Percentiles rank a stretch among this genome's conserved stretches.
Evolutionary conservation across 2,113 vertebrate species (phyloP).

Genomic region (Spea bombifrons): DNA sequence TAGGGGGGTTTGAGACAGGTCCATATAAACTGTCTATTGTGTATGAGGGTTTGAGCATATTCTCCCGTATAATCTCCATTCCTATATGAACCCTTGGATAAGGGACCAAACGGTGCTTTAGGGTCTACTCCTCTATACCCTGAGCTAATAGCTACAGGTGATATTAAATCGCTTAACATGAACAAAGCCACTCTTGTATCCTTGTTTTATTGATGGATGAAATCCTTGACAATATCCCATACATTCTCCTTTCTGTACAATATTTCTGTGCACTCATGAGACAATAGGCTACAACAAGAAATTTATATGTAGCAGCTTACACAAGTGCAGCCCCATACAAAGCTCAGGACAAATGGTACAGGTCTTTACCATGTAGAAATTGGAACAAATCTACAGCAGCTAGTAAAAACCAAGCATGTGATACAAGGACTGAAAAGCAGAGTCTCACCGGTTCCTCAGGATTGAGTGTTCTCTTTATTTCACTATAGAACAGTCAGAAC

Average conservation of each 20-base stretch:
- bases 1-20: too few species aligned
- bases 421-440: conserved; percentile 73
- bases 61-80: too few species aligned
- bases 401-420: conserved; percentile 87
- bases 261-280: conserved; percentile 86
- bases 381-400: conserved; percentile 81
- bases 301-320: conserved; percentile 81
- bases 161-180: too few species aligned
- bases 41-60: too few species aligned
- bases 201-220: conserved; percentile 64
- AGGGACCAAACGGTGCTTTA: too few species aligned
- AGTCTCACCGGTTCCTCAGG: conserved; percentile 62
- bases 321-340: conserved; percentile 83
- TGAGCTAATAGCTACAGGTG: too few species aligned
- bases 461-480: conserved; percentile 68
- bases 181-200: too few species aligned
- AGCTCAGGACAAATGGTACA: conserved; percentile 85
- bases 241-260: conserved; percentile 66
- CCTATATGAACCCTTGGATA: too few species aligned
- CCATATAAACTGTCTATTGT: too few species aligned
- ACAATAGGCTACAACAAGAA: conserved; percentile 75
- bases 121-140: too few species aligned
- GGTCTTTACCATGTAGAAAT: conserved; percentile 76
- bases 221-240: conserved; percentile 73
- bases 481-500: conserved; percentile 70